Evolutionary conservation across 23 tunicate species (phyloP), one percentile per base, ranked within the genome.

Genomic region (Clavelina lepadiformis): DNA sequence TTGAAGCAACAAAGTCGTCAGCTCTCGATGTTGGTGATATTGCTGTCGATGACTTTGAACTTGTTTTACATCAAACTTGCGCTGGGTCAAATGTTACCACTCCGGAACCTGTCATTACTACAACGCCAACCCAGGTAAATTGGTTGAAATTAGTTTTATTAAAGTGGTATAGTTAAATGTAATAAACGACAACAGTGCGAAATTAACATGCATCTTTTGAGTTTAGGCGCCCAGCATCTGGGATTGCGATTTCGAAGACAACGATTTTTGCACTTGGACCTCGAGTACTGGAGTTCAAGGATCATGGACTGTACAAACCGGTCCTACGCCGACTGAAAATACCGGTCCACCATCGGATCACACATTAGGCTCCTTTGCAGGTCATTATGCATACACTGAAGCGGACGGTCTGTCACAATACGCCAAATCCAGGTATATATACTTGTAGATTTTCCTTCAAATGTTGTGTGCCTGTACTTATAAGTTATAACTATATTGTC

Each of bases 341-440:
- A 89, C 97, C 33, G 97, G 97, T 3, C 97, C 97, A 23, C 89
- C 91, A 25, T 55, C 89, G 4, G 97, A 89, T 35, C 97, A 89
- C 64, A 81, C 89, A 7, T 33, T 76, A 22, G 28, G 13, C 13
- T 61, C 77, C 28, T 72, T 41, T 45, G 33, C 31, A 22, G 97
- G 97, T 46, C 58, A 63, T 64, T 89, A 89, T 60, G 28, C 56
- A 21, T 89, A 81, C 46, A 11, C 63, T 4, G 97, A 89, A 70
- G 75, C 92, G 19, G 68, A 75, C 58, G 67, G 69, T 3, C 25
- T 47, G 5, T 20, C 33, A 15, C 55, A 69, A 55, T 19, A 53
- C 30, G 83, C 52, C 38, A 44, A 32, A 44, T 83, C 97, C 31
- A 75, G 89, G 97, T 81, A 51, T 22, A 4, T 58, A 6, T 58